Conservation (phyloP, 1,140 invertebrate genomes). For the Drosophila tropicalis region DNA sequence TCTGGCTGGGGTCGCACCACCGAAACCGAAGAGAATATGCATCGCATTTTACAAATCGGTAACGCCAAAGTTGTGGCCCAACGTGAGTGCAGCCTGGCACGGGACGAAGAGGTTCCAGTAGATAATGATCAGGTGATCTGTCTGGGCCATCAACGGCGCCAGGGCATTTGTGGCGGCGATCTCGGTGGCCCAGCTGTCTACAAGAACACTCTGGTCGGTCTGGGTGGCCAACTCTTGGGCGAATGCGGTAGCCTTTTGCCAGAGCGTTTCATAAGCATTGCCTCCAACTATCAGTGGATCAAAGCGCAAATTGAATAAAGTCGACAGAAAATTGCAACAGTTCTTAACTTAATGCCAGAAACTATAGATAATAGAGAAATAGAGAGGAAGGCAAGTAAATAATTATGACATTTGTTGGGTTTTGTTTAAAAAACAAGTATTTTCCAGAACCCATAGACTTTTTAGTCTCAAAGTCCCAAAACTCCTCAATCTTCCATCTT, state of each 20-base stretch:
- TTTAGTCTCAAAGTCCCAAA: too few species aligned
- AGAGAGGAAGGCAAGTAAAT: too few species aligned
- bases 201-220: slow-evolving; percentile 48
- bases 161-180: slow-evolving; percentile 71
- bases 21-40: slow-evolving; percentile 51
- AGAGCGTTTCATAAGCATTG: slow-evolving; percentile 69
- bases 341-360: too few species aligned
- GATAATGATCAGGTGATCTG: slow-evolving; percentile 63
- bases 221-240: slow-evolving; percentile 56
- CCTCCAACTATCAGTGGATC: slow-evolving; percentile 66
- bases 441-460: too few species aligned
- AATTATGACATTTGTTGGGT: too few species aligned
- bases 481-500: too few species aligned
- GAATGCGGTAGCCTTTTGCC: slow-evolving; percentile 68
- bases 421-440: too few species aligned
- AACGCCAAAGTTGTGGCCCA: slow-evolving; percentile 33
- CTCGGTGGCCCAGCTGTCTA: slow-evolving; percentile 73
- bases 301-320: slow-evolving; percentile 57
- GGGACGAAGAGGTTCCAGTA: not conserved
- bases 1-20: slow-evolving; percentile 73
- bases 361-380: not conserved
- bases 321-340: not conserved
- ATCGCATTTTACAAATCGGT: slow-evolving; percentile 61
- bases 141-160: slow-evolving; percentile 53
- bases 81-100: slow-evolving; percentile 34